phyloP scores from a whole-genome alignment of 2,888 invertebrate species.

The Dicyrtomina minuta region DNA sequence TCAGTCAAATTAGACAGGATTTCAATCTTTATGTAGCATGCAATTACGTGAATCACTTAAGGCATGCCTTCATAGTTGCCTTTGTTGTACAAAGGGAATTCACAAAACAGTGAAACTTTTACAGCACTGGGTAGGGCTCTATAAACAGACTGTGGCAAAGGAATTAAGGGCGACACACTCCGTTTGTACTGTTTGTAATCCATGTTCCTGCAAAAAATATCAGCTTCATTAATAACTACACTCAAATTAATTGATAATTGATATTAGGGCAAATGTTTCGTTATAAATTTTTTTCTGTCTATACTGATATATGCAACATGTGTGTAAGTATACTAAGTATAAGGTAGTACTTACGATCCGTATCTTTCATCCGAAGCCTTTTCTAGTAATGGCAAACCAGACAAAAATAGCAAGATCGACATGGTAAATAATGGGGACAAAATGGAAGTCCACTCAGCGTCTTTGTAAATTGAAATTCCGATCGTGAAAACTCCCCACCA shows the following conservation, averaged over 20 bases:
- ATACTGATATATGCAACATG: too few relatives aligned
- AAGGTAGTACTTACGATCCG: constrained; percentile 57
- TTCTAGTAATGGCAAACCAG: constrained; percentile 86
- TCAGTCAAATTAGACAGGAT: too few relatives aligned
- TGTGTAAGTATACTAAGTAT: neutral
- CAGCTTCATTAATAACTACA: too few relatives aligned
- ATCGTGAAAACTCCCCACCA: constrained; percentile 94
- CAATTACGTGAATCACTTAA: neutral
- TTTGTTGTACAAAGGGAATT: constrained; percentile 79
- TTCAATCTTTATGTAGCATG: constrained; percentile 6
- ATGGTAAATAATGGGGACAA: constrained; percentile 85
- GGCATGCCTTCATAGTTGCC: constrained; percentile 30
- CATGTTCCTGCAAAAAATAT: constrained; percentile 65
- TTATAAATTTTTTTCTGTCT: too few relatives aligned
- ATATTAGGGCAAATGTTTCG: too few relatives aligned
- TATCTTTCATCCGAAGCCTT: constrained; percentile 85
- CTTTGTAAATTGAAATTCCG: constrained; percentile 80
- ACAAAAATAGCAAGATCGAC: constrained; percentile 82
- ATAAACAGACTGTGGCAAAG: constrained; percentile 82
- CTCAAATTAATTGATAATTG: too few relatives aligned
- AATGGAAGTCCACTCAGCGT: constrained; percentile 81
- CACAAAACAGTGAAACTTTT: constrained; percentile 82
- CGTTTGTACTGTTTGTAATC: constrained; percentile 85
- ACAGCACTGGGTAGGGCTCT: constrained; percentile 80
- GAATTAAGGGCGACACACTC: constrained; percentile 84